Evolutionary conservation across 2,888 invertebrate genomes (phyloP).

Genomic region (Macaria liturata): DNA sequence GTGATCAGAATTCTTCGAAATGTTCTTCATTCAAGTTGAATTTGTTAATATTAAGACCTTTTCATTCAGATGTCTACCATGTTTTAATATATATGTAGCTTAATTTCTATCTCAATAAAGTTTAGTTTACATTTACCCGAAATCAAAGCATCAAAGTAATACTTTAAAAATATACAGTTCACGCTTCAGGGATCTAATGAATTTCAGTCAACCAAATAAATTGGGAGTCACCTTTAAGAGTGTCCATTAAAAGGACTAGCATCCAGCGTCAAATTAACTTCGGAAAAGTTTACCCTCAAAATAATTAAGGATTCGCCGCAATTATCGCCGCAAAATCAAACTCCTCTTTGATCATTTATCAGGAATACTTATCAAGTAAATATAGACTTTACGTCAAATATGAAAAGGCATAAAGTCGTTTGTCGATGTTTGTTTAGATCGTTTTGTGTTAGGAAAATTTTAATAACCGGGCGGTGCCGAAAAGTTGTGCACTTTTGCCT

Average conservation of each 20-base stretch:
- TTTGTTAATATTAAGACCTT: too few relatives aligned
- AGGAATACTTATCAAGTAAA: conserved; percentile 46
- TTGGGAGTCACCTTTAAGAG: conserved; percentile 78
- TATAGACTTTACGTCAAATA: conserved; percentile 49
- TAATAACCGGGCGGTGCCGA: conserved; percentile 72
- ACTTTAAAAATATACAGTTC: conserved; percentile 54
- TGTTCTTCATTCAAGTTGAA: too few relatives aligned
- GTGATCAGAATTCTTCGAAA: too few relatives aligned
- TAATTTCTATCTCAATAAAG: too few relatives aligned
- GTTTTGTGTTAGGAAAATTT: conserved; percentile 67
- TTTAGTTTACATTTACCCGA: neutral
- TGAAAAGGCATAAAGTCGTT: conserved; percentile 52
- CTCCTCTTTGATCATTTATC: conserved; percentile 78
- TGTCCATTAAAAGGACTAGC: conserved; percentile 80
- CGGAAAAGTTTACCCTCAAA: conserved; percentile 81
- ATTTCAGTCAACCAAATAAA: conserved; percentile 75
- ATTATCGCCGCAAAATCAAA: conserved; percentile 82
- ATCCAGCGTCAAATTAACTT: conserved; percentile 79
- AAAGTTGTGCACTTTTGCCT: conserved; percentile 75
- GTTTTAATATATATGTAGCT: too few relatives aligned
- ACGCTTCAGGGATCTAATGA: conserved; percentile 68
- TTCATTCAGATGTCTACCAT: too few relatives aligned
- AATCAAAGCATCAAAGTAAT: conserved; percentile 53
- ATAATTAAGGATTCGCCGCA: conserved; percentile 83
- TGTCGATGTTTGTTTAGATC: conserved; percentile 46